These are phyloP conservation scores for Axis porcinus DNA, from an alignment of 2,113 vertebrate species.

Conservation along the genomic window DNA sequence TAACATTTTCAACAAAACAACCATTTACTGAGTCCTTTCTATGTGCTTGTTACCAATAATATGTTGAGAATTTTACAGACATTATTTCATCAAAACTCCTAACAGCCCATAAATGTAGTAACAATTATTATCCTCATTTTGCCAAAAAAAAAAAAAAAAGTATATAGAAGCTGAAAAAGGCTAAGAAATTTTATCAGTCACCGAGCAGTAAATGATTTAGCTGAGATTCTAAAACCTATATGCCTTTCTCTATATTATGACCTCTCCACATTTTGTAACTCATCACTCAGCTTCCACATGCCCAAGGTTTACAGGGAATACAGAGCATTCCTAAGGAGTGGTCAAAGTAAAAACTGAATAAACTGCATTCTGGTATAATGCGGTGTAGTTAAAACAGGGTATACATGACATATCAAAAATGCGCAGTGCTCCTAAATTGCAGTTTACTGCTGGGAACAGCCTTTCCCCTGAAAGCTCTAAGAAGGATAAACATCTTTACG, in stretches of 20 bases:
- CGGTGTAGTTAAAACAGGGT: neutral
- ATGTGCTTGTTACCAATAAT: neutral
- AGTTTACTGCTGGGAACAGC: neutral
- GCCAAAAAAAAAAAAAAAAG: neutral
- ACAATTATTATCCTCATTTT: neutral
- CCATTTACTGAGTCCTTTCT: neutral
- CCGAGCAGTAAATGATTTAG: neutral
- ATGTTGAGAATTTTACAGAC: neutral
- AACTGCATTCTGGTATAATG: neutral
- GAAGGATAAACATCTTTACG: neutral
- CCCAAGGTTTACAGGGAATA: neutral
- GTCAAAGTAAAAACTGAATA: neutral
- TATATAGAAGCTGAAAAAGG: neutral
- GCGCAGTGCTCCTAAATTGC: fast-evolving
- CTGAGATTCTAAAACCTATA: neutral
- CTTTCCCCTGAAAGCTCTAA: neutral
- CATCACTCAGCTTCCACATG: neutral
- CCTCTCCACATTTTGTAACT: neutral
- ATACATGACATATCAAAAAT: neutral
- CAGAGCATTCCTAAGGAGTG: neutral
- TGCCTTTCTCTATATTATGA: neutral
- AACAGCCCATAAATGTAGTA: neutral
- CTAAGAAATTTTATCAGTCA: neutral
- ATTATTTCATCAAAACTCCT: neutral
- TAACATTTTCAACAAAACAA: neutral